A percentile compares a stretch with the other conserved stretches of the same genome.
phyloP scores from a whole-genome alignment of 2,113 vertebrate species.

The Saguinus midas region DNA sequence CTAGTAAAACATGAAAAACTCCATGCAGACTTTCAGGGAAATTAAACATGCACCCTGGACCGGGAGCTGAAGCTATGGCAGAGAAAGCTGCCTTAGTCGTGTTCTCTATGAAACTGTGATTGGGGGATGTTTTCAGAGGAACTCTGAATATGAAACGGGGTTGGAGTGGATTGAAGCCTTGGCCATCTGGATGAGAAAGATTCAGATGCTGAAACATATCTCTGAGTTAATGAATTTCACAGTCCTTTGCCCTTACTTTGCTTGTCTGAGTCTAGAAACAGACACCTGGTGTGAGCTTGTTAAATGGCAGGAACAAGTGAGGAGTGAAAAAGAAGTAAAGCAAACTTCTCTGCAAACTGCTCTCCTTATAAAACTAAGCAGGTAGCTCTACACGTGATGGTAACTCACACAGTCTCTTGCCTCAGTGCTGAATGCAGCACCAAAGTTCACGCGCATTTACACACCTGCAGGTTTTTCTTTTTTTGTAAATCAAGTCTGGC shows the following conservation, averaged over 20 bases:
- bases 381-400: rapidly evolving
- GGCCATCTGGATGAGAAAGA: slow-evolving; percentile 3
- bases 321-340: not conserved
- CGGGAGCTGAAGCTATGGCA: not conserved
- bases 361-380: not conserved
- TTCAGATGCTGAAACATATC: slow-evolving; percentile 22
- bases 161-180: not conserved
- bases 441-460: not conserved
- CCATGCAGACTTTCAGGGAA: not conserved
- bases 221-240: slow-evolving; percentile 47
- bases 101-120: not conserved
- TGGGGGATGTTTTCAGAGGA: not conserved
- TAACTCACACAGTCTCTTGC: not conserved
- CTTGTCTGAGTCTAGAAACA: not conserved
- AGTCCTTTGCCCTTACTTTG: slow-evolving; percentile 37
- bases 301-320: not conserved
- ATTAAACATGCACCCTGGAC: not conserved
- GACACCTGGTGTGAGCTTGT: slow-evolving; percentile 9
- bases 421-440: not conserved
- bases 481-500: slow-evolving; percentile 30
- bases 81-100: not conserved
- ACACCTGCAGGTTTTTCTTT: not conserved
- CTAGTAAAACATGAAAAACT: not conserved
- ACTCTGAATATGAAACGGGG: not conserved
- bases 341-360: not conserved